These are phyloP conservation scores for Turritopsis rubra DNA, from an alignment of 30 jellyfish, hydroid and myxozoan species.

Conservation along the genomic window DNA sequence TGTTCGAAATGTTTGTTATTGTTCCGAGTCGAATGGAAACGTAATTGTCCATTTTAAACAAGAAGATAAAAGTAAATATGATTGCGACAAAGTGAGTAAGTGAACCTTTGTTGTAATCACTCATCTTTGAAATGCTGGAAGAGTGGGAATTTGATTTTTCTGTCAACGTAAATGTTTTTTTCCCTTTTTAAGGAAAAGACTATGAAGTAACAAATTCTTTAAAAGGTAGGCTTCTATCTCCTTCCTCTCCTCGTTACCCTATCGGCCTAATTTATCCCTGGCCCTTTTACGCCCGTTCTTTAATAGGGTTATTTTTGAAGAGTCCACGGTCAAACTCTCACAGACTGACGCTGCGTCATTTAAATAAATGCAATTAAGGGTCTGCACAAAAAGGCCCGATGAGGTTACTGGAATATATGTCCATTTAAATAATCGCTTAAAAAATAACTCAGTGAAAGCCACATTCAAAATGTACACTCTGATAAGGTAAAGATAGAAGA, in stretches of 20 bases:
- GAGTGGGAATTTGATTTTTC: background rate
- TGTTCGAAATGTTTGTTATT: slow-evolving; percentile 51
- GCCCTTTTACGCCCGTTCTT: too few species aligned
- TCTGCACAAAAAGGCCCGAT: too few species aligned
- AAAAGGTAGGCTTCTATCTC: background rate
- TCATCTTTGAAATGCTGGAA: background rate
- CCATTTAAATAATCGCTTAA: too few species aligned
- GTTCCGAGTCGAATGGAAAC: slow-evolving; percentile 28
- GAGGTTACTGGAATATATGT: too few species aligned
- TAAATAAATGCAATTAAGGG: too few species aligned
- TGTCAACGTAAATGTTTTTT: background rate
- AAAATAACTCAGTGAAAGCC: too few species aligned
- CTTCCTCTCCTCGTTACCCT: background rate
- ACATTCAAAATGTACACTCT: too few species aligned
- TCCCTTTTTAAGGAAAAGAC: background rate
- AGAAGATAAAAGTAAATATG: background rate
- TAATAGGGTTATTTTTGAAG: too few species aligned
- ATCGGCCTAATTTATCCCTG: too few species aligned
- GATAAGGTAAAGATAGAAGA: too few species aligned
- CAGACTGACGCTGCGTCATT: too few species aligned
- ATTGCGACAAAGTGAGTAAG: slow-evolving; percentile 15
- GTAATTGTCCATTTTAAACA: background rate
- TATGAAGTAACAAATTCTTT: background rate
- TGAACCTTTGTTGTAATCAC: background rate
- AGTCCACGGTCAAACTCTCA: too few species aligned